These are phyloP conservation scores for Pseudorhiza aurosa DNA, from an alignment of 30 jellyfish, hydroid and myxozoan genomes.

Conservation along the genomic window DNA sequence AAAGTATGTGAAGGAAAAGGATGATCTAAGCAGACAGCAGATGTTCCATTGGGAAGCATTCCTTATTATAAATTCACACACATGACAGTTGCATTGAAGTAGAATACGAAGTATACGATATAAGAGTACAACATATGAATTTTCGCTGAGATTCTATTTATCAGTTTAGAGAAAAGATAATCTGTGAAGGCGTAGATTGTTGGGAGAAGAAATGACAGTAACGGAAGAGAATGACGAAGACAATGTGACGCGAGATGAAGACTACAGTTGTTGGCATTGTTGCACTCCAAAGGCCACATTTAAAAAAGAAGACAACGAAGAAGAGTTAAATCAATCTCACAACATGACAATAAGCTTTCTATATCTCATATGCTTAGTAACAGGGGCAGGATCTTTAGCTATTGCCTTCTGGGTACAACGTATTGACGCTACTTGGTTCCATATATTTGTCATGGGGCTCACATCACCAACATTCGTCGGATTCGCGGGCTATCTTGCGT, in stretches of 20 bases:
- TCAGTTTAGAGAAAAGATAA: too few relatives aligned
- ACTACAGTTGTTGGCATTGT: slow-evolving; percentile 55
- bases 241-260: background rate
- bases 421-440: slow-evolving; percentile 47
- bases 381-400: slow-evolving; percentile 67
- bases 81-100: too few relatives aligned
- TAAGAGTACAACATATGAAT: too few relatives aligned
- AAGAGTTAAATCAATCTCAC: slow-evolving; percentile 36
- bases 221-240: background rate
- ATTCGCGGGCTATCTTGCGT: slow-evolving; percentile 22
- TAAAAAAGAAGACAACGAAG: background rate
- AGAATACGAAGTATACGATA: too few relatives aligned
- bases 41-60: too few relatives aligned
- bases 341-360: slow-evolving; percentile 60
- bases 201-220: too few relatives aligned
- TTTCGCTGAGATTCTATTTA: too few relatives aligned
- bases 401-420: slow-evolving; percentile 54
- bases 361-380: slow-evolving; percentile 36
- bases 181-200: too few relatives aligned
- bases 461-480: slow-evolving; percentile 49
- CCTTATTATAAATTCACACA: too few relatives aligned
- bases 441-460: slow-evolving; percentile 30
- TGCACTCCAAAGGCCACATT: slow-evolving; percentile 22
- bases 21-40: too few relatives aligned
- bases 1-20: too few relatives aligned